These are phyloP conservation scores for Hydrotaea diabolus DNA, from an alignment of 2,888 invertebrate species.

Conservation along the genomic window DNA sequence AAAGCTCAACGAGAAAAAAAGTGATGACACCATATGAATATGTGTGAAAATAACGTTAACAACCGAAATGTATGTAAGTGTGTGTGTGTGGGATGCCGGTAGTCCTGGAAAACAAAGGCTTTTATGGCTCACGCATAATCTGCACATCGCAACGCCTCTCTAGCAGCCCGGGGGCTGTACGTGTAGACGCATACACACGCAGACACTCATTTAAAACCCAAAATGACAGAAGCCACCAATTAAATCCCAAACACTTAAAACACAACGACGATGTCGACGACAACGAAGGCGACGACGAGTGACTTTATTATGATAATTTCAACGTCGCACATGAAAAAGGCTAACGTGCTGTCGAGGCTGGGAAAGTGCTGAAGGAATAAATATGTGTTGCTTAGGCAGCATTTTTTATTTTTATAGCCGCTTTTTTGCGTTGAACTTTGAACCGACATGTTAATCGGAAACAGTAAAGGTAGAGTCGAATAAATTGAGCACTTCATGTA, in stretches of 20 bases:
- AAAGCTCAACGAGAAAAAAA: constrained; percentile 32
- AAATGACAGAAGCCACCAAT: constrained; percentile 59
- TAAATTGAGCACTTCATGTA: too few species aligned
- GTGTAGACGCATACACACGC: background rate
- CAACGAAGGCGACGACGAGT: background rate
- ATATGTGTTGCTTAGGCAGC: constrained; percentile 39
- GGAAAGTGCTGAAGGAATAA: background rate
- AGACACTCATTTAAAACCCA: background rate
- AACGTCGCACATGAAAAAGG: background rate
- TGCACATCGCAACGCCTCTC: background rate
- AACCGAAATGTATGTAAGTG: constrained; percentile 29
- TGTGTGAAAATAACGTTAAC: constrained; percentile 59
- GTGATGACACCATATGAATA: constrained; percentile 60
- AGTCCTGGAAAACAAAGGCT: background rate
- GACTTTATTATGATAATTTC: constrained; percentile 49
- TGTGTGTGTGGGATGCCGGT: background rate
- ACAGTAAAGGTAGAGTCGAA: too few species aligned
- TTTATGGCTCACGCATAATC: constrained; percentile 5
- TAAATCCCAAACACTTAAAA: constrained; percentile 57
- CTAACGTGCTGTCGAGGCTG: background rate
- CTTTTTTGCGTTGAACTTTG: too few species aligned
- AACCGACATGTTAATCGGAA: too few species aligned
- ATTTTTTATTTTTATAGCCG: constrained; percentile 1
- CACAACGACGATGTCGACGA: too few species aligned
- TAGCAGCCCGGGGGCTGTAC: too few species aligned